Evolutionary conservation across 23 tunicate species (phyloP), one percentile per base, ranked within the genome.

Genomic region (Ascidia mentula): DNA sequence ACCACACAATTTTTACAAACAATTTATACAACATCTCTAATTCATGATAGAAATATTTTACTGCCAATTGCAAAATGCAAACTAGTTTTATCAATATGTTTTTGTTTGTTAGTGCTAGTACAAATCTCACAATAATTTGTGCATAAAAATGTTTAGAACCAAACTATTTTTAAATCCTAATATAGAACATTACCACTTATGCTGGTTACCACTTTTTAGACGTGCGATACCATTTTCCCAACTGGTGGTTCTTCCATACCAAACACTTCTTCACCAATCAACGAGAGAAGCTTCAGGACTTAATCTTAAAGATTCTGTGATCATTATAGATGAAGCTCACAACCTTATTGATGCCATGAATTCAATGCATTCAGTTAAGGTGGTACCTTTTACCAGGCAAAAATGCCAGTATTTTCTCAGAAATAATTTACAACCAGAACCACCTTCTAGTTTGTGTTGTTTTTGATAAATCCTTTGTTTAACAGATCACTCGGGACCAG

Each of bases 301-400:
- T 40, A 46, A 90, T 0, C 45, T 95, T 28, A 82, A 87, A 69
- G 75, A 90, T 35, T 86, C 96, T 1, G 89, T 95, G 6, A 72
- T 95, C 22, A 95, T 95, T 45, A 83, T 95, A 17, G 99, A 95
- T 59, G 99, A 95, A 83, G 99, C 99, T 31, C 99, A 95, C 53
- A 95, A 95, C 77, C 76, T 95, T 15, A 86, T 90, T 36, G 96
- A 87, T 59, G 95, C 99, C 13, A 78, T 95, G 61, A 87, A 87
- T 60, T 69, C 83, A 12, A 93, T 93, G 87, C 83, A 93, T 24
- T 53, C 65, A 20, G 65, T 53, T 28, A 53, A 53, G 65, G 65
- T 53, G 65, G 24, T 9, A n/a, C n/a, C n/a, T n/a, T n/a, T n/a
- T n/a, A n/a, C n/a, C n/a, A n/a, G n/a, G n/a, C n/a, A n/a, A n/a